A percentile compares a stretch with the other conserved stretches of the same genome.
These are phyloP conservation scores for Sceloporus undulatus DNA, from an alignment of 2,113 vertebrate genomes.

Conservation along the genomic window DNA sequence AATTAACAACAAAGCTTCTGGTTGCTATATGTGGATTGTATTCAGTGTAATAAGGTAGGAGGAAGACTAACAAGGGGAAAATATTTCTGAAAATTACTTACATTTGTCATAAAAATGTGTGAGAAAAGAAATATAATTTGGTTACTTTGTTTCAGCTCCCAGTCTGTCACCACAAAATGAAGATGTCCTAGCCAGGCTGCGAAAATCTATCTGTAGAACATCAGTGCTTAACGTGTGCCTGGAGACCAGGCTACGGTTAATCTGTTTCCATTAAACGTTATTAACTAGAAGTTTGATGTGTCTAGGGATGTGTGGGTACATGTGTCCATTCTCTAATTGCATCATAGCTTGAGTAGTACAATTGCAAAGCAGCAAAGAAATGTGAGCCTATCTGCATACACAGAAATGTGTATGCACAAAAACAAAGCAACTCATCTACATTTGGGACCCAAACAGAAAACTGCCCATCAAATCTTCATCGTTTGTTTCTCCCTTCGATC, in stretches of 20 bases:
- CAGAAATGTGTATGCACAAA: neutral
- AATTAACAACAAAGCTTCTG: neutral
- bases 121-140: neutral
- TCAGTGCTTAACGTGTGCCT: neutral
- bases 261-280: slow-evolving; percentile 52
- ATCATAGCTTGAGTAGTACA: neutral
- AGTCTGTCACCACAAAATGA: neutral
- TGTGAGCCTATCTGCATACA: neutral
- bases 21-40: neutral
- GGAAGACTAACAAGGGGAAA: too few relatives aligned
- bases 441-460: slow-evolving; percentile 37
- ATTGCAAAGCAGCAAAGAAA: neutral
- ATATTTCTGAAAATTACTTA: neutral
- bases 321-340: neutral
- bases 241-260: slow-evolving; percentile 14
- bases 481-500: slow-evolving; percentile 56
- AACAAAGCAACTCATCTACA: neutral
- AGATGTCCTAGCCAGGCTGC: slow-evolving; percentile 9
- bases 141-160: neutral
- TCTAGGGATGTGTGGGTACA: slow-evolving; percentile 8
- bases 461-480: slow-evolving; percentile 44
- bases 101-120: neutral
- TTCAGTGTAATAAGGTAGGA: neutral
- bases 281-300: slow-evolving; percentile 31
- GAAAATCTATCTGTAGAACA: slow-evolving; percentile 35